A percentile compares a stretch with the other conserved stretches of the same genome.
These are phyloP conservation scores for Sinonovacula constricta DNA, from an alignment of 1,140 invertebrate species.

Conservation along the genomic window DNA sequence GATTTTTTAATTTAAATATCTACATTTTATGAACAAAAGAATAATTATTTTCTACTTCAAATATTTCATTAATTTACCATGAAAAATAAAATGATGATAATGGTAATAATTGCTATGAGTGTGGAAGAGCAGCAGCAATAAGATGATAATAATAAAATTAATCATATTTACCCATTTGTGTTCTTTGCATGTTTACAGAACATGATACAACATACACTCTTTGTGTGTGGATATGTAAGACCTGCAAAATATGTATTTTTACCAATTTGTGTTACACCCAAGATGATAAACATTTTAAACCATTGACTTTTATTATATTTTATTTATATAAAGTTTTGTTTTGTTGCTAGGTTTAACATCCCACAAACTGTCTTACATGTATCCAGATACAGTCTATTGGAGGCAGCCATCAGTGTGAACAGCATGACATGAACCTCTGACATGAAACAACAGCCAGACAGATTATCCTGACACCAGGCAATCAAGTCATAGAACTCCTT, in stretches of 20 bases:
- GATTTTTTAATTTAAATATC: too few species aligned
- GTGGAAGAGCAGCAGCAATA: neutral
- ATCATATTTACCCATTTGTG: constrained; percentile 67
- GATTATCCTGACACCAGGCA: too few species aligned
- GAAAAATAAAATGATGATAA: neutral
- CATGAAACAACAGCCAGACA: too few species aligned
- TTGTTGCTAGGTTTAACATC: neutral
- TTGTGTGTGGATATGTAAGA: constrained; percentile 68
- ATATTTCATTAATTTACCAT: too few species aligned
- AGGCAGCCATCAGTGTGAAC: too few species aligned
- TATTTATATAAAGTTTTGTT: neutral
- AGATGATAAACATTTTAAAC: neutral
- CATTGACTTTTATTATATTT: neutral
- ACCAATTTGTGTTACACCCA: too few species aligned
- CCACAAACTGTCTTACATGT: neutral
- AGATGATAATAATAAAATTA: neutral
- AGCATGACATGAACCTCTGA: too few species aligned
- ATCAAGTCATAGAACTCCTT: too few species aligned
- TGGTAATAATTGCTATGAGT: neutral
- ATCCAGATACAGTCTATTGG: neutral
- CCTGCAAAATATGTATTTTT: constrained; percentile 64
- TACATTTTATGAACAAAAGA: too few species aligned
- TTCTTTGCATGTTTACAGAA: constrained; percentile 69
- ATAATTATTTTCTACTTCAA: too few species aligned
- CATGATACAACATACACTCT: constrained; percentile 69